Evolutionary conservation across 2,888 invertebrate species (phyloP).

Genomic region (Yponomeuta sedellus): DNA sequence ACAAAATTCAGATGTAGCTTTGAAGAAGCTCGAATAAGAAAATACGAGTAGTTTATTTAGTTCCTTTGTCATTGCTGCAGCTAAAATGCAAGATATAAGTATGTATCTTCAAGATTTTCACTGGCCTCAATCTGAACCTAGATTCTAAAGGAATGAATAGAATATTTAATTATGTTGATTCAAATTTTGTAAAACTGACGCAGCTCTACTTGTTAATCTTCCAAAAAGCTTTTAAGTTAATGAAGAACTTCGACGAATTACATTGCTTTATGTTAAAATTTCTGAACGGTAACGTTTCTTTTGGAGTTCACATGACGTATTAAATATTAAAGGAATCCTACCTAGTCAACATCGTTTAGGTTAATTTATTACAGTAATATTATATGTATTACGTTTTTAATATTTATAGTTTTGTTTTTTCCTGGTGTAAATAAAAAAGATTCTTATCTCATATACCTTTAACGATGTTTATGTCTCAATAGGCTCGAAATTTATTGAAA

Average conservation of each 20-base stretch:
- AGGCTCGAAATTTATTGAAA: no score
- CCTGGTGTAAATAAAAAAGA: no score
- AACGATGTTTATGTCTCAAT: no score
- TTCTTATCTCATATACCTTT: no score
- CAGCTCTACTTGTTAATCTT: conserved; percentile 69
- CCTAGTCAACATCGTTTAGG: neutral
- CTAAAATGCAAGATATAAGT: neutral
- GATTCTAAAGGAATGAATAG: conserved; percentile 69
- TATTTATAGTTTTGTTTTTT: no score
- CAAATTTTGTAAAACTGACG: conserved; percentile 70
- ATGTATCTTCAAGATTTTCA: neutral
- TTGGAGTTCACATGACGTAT: conserved; percentile 4
- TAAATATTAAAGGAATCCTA: neutral
- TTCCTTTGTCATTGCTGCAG: neutral
- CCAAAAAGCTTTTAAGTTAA: conserved; percentile 74
- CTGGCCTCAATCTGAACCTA: neutral
- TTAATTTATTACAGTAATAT: neutral
- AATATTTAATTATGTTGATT: conserved; percentile 73
- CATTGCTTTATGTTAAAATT: conserved; percentile 51
- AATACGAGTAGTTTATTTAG: neutral
- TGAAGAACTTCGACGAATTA: conserved; percentile 67
- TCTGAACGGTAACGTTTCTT: conserved; percentile 32
- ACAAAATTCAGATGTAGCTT: neutral
- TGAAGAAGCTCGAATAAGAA: neutral
- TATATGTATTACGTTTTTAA: no score